Evolutionary conservation across 2,888 invertebrate species (phyloP).

Genomic region (Lasius fuliginosus): DNA sequence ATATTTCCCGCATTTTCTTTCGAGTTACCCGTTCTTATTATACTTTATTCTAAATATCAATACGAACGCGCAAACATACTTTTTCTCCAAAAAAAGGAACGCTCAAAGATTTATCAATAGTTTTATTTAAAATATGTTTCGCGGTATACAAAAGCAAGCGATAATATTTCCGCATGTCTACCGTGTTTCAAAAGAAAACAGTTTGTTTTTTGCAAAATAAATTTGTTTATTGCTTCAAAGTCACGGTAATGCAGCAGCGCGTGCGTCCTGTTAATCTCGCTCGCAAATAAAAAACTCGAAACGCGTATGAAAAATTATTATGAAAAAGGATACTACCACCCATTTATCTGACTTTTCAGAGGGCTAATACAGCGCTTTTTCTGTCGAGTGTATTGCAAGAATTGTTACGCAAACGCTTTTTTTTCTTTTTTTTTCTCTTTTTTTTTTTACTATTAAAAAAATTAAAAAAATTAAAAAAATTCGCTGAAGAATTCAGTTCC

Average conservation of each 20-base stretch:
- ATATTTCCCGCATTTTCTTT: constrained; percentile 2
- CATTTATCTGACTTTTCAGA: constrained; percentile 25
- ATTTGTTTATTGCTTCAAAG: constrained; percentile 44
- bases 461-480: constrained; percentile 54
- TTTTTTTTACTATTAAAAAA: constrained; percentile 42
- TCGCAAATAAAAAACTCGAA: not conserved
- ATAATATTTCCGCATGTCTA: constrained; percentile 14
- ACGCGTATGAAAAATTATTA: not conserved
- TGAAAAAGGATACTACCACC: not conserved
- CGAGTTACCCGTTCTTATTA: no score
- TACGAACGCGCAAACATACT: not conserved
- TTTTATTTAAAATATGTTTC: constrained; percentile 1
- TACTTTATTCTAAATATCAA: constrained; percentile 7
- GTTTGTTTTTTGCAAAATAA: constrained; percentile 11
- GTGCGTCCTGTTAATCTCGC: not conserved
- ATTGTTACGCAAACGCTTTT: constrained; percentile 17
- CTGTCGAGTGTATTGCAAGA: not conserved
- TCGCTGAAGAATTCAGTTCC: constrained; percentile 19
- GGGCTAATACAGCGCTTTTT: not conserved
- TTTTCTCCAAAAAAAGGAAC: not conserved
- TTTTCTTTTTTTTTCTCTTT: constrained; percentile 17
- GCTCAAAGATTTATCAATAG: not conserved
- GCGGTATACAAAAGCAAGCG: not conserved
- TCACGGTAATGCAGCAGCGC: not conserved
- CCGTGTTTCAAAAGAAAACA: constrained; percentile 31